Evolutionary conservation across 2,888 invertebrate genomes (phyloP), one percentile per base, ranked within the genome.

Genomic region (Netelia fuscicornis): DNA sequence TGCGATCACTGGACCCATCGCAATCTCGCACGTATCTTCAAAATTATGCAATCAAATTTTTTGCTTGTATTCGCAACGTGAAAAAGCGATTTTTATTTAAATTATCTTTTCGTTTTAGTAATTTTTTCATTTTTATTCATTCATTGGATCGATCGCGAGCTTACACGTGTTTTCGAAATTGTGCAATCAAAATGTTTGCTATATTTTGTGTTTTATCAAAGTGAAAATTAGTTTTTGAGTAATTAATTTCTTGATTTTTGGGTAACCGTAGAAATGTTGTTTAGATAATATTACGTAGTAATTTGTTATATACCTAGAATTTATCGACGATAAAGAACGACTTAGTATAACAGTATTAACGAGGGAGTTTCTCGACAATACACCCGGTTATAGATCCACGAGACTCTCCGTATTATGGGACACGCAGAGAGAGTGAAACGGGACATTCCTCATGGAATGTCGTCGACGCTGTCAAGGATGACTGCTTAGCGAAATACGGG

Each of bases 401-500:
- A 48, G 67, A 65, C 74, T 64, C 44, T 70, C 72, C 23, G 64
- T 9, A 17, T 48, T 75, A 48, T 25, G 64, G 37, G 68, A 67
- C 70, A 67, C 62, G 62, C 37, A 74, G 54, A 25, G 74, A 81
- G 77, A 78, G 58, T 78, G 74, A 86, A 90, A 88, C 88, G 87
- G 90, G 89, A 90, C 88, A 90, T 88, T 81, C 80, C 44, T 58
- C 65, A 71, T 64, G 88, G 88, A 89, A 90, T 89, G 70, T 65
- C 54, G 88, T 84, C 81, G 87, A 70, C 76, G 23, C 54, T 74
- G 83, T 89, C 90, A 90, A 90, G 90, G 91, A 89, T 89, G 86
- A 89, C 90, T 74, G 81, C 87, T 86, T 83, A 87, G 84, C 52
- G 71, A 78, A 85, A 79, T 70, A 44, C 81, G 48, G 52, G 70